Percentiles rank a stretch among this genome's conserved stretches.
Evolutionary conservation across 1,140 invertebrate genomes (phyloP).

Genomic region (Calephelis virginiensis): DNA sequence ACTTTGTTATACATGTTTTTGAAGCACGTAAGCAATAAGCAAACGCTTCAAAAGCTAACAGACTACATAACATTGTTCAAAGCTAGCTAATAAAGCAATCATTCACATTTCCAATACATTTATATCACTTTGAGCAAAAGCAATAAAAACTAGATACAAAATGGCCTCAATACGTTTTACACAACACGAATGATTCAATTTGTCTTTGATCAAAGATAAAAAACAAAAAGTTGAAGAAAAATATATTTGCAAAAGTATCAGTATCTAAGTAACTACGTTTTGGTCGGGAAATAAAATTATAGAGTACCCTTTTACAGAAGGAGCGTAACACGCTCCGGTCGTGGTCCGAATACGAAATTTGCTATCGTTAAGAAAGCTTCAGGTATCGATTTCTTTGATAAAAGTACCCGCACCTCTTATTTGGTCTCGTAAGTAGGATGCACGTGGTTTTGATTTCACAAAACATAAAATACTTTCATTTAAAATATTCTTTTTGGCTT

Average conservation of each 20-base stretch:
- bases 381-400: constrained; percentile 58
- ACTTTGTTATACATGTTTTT: no score
- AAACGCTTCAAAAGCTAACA: no score
- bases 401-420: background rate
- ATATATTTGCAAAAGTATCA: constrained; percentile 65
- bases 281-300: constrained; percentile 75
- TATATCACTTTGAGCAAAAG: no score
- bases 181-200: constrained; percentile 38
- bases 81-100: no score
- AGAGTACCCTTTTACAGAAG: constrained; percentile 67
- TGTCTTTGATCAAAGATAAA: constrained; percentile 40
- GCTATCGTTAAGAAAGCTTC: constrained; percentile 38
- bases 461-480: no score
- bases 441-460: background rate
- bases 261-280: constrained; percentile 67
- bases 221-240: constrained; percentile 39
- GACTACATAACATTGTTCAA: no score
- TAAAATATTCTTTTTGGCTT: no score
- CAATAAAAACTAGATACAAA: no score
- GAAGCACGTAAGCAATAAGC: no score
- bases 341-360: constrained; percentile 57
- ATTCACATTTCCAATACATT: no score
- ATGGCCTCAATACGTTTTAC: constrained; percentile 2
- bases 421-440: background rate
- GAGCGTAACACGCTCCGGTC: constrained; percentile 61